Evolutionary conservation across 1,140 invertebrate species (phyloP).

Genomic region (Cecropterus lyciades): DNA sequence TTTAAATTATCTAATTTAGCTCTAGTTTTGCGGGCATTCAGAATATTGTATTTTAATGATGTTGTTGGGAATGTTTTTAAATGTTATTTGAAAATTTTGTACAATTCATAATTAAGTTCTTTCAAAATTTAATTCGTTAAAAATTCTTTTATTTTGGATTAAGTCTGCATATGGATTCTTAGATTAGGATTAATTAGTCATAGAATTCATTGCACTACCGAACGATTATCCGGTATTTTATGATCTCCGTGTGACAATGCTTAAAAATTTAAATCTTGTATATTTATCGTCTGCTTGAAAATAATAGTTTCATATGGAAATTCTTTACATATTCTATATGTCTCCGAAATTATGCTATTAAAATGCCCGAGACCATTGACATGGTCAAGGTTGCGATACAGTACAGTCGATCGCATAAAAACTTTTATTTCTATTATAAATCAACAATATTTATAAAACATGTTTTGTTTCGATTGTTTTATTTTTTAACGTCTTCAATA

Average conservation of each 20-base stretch:
- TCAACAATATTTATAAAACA: no score
- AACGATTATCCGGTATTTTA: background rate
- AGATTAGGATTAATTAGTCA: background rate
- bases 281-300: background rate
- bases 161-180: background rate
- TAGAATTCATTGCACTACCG: background rate
- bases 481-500: no score
- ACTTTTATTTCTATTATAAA: background rate
- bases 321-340: background rate
- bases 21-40: background rate
- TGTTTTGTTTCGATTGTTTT: no score
- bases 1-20: background rate
- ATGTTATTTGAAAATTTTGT: background rate
- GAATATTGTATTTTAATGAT: slow-evolving; percentile 2
- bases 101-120: no score
- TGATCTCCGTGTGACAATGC: background rate
- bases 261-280: background rate
- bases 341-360: background rate
- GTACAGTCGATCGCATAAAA: slow-evolving; percentile 5
- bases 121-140: no score
- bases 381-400: slow-evolving; percentile 17
- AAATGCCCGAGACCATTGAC: slow-evolving; percentile 7
- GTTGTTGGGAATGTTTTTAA: background rate
- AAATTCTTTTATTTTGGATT: background rate
- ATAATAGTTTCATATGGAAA: slow-evolving; percentile 1